Base-by-base conservation (phyloP, 2,797 vertebrate genomes). In the Borostomias antarcticus region DNA sequence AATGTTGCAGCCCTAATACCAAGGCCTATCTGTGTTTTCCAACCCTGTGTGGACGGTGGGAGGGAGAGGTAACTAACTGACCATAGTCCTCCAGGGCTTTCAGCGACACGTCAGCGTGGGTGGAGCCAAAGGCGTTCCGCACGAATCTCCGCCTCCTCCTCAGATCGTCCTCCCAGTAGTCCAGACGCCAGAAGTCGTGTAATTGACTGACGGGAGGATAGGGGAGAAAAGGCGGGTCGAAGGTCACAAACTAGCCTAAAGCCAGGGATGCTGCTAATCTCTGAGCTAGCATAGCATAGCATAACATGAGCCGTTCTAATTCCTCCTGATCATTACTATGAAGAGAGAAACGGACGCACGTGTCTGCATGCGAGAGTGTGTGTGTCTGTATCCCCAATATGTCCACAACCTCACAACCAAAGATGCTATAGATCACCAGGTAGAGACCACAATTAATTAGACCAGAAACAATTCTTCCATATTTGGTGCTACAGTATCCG, bases 81-180 rank as follows among this genome's bases (percentile, higher is more conserved):
- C 98, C 94, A 10, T 99, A 98, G 66, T 99, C 98, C 65, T 95
- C 92, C 43, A 97, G 90, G 13, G 94, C 73, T 88, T 96, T 98
- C 65, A 98, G 94, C 2, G 92, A 80, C 23, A 94, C 91, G 56
- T 98, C 96, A 1, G 95, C 85, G 23, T 99, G 98, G 71, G 96
- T 96, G 63, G 96, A 99, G 47, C 98, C 98, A 72, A 98, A 99
- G 13, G 97, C 95, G 48, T 99, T 99, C 56, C 98, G 95, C 62
- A 99, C 97, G 45, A 99, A 99, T 76, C 98, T 91, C 70, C 98
- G 93, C 79, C 98, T 93, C 62, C 98, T 92, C 71, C 98, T 94
- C 77, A 99, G 88, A 83, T 99, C 98, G 3, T 99, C 98, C 86
- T 99, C 98, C 98, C 98, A 99, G 89, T 99, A 99, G 89, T 99